phyloP scores from a whole-genome alignment of 2,113 vertebrate species.

The Chlamydotis undulata region DNA sequence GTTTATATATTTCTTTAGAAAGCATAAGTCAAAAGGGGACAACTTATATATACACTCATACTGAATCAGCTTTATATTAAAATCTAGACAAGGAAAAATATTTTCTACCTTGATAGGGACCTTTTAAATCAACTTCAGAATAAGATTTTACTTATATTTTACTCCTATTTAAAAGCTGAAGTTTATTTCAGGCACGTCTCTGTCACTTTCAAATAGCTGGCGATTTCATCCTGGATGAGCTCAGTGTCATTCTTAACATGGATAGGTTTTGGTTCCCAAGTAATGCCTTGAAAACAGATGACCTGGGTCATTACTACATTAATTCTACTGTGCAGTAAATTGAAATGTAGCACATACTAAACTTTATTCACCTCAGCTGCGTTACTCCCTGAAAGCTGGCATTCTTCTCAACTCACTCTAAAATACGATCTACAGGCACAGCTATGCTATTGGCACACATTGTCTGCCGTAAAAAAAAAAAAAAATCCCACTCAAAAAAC shows the following conservation, averaged over 20 bases:
- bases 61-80: not conserved
- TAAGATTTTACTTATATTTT: not conserved
- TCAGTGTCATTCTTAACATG: not conserved
- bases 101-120: not conserved
- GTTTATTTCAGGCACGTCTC: not conserved
- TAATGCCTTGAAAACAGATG: not conserved
- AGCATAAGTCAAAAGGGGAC: not conserved
- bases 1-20: not conserved
- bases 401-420: not conserved
- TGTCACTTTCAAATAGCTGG: not conserved
- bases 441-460: not conserved
- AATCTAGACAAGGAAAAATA: not conserved
- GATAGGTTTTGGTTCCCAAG: not conserved
- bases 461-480: not conserved
- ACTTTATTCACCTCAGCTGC: not conserved
- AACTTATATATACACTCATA: not conserved
- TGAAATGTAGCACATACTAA: not conserved
- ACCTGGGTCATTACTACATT: not conserved
- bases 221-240: not conserved
- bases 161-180: not conserved
- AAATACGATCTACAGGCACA: not conserved
- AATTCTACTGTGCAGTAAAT: accelerated
- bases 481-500: not conserved
- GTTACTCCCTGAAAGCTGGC: not conserved
- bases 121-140: not conserved